Evolutionary conservation across 2,888 invertebrate genomes (phyloP), one percentile per base, ranked within the genome.

Genomic region (Endomychus coccineus): DNA sequence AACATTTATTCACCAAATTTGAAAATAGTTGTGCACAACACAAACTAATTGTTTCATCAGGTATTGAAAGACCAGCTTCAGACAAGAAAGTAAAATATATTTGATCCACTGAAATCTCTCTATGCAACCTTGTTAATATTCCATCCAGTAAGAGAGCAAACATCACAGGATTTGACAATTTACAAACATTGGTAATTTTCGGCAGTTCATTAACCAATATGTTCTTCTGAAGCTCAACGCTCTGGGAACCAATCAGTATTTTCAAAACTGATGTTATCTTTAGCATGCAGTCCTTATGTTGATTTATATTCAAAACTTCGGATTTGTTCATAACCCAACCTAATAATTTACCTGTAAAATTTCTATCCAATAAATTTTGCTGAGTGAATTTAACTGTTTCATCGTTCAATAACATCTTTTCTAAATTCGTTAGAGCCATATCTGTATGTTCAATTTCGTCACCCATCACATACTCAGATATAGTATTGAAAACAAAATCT

Each of bases 91-190:
- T n/a, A n/a, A n/a, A n/a, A n/a, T n/a, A 43, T 19, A 6, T n/a
- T 19, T 40, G 25, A 12, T 45, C 21, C 7, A 67, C 55, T 34
- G 64, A 53, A 2, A 72, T 54, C 37, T 59, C 64, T 45, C 59
- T 62, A 29, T 66, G 65, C 13, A 76, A 46, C 1, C 74, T 67
- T 39, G 64, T 66, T 34, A 75, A 67, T 34, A 78, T 50, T 46
- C 73, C 71, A 55, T 74, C 72, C 27, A 75, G 43, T 2, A 74
- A 46, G 10, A 70, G 48, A n/a, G n/a, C n/a, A n/a, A n/a, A n/a
- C n/a, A n/a, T n/a, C n/a, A n/a, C n/a, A n/a, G n/a, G n/a, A n/a
- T n/a, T n/a, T n/a, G n/a, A n/a, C 33, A 39, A 17, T 19, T 36
- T 24, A 14, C 36, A 36, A 19, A 16, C 31, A 11, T 23, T 17